Evolutionary conservation across 2,888 invertebrate genomes (phyloP), one percentile per base, ranked within the genome.

Genomic region (Vesta saturnalis): DNA sequence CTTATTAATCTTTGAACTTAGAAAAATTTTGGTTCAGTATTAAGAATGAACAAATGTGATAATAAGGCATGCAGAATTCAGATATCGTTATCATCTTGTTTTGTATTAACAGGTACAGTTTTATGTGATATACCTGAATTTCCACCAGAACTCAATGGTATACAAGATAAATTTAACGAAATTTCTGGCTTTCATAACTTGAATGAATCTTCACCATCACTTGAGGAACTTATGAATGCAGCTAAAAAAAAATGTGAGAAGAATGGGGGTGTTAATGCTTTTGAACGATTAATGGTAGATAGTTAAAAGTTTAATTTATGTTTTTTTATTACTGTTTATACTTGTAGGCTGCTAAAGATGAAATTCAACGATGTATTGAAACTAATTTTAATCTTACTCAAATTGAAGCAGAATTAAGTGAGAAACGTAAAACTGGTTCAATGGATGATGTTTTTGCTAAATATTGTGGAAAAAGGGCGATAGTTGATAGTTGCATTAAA

Each of bases 401-500:
- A 12, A 80, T 94, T 18, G 85, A 90, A 71, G 78, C 85, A 1
- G 93, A 94, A 79, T 89, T 94, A 49, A 89, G 91, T 58, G 83
- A 84, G 1, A 91, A 92, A 0, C 90, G 90, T 77, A 91, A 92
- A 0, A 88, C 85, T 2, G 80, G 86, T 75, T 74, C 86, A 78
- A 64, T 80, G 83, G 74, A 87, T 83, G 83, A 86, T 82, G 82
- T 76, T 23, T 82, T 81, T 73, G 81, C 71, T 58, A 89, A 89
- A 80, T 94, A 94, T 80, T 94, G 92, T 79, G 86, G 85, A 16
- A 91, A 90, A 77, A 85, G 88, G 12, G 86, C 89, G 0, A 81
- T 85, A 43, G 79, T 92, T 56, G 87, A 89, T 77, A 78, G 80
- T 0, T 94, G 94, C 76, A 84, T 93, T 60, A 86, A 86, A 64